A percentile compares a stretch with the other conserved stretches of the same genome.
These are phyloP conservation scores for Girardinichthys multiradiatus DNA, from an alignment of 2,113 vertebrate genomes.

Conservation along the genomic window DNA sequence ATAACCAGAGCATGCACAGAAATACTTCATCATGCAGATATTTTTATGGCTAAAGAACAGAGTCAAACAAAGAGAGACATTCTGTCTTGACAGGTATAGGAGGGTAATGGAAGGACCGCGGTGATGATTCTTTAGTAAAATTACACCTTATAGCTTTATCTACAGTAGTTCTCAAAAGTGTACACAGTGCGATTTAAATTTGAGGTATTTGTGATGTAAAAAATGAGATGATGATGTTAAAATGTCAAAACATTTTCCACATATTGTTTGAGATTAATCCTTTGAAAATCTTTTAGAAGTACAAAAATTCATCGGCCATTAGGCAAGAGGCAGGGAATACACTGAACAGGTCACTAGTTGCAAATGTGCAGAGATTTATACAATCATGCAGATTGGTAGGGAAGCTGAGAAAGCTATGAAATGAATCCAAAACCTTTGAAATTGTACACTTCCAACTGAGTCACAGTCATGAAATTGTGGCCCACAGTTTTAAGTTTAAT, in stretches of 20 bases:
- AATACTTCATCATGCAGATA: conserved; percentile 38
- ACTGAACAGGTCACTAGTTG: too few relatives aligned
- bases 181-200: neutral
- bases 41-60: conserved; percentile 49
- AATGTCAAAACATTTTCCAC: neutral
- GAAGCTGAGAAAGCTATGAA: too few relatives aligned
- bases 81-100: conserved; percentile 28
- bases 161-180: neutral
- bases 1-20: conserved; percentile 30
- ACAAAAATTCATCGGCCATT: neutral
- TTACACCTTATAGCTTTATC: neutral
- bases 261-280: neutral
- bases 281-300: neutral
- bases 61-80: conserved; percentile 41
- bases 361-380: too few relatives aligned
- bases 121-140: conserved; percentile 2
- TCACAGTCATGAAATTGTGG: too few relatives aligned
- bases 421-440: too few relatives aligned
- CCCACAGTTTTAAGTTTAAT: too few relatives aligned
- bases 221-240: neutral
- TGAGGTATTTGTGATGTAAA: neutral
- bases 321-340: too few relatives aligned
- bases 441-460: too few relatives aligned
- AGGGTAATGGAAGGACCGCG: neutral
- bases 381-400: too few relatives aligned